Evolutionary conservation across 1,140 invertebrate species (phyloP), one percentile per base, ranked within the genome.

Genomic region (Caligus rogercresseyi): DNA sequence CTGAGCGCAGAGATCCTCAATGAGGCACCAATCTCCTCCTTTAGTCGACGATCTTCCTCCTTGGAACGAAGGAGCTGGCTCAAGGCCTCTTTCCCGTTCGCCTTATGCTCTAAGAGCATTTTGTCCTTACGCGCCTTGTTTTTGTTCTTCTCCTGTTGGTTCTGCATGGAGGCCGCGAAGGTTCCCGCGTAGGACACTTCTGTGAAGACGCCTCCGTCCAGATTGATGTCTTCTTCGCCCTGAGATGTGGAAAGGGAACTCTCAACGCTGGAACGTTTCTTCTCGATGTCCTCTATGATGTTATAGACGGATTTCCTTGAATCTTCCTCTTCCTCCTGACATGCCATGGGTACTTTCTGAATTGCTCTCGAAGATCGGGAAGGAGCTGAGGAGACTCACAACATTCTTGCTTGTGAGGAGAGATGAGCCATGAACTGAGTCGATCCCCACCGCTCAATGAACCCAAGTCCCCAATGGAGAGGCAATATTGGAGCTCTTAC

Each of bases 81-180:
- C 3, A 56, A 20, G 15, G 57, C 57, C 21, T 23, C 23, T 25
- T 60, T 25, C 4, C 57, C 57, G 18, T 60, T 60, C n/a, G 25
- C 24, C 21, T 60, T 60, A 25, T 60, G 57, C 26, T 60, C 57
- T 31, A 60, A n/a, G 13, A 60, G 57, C 57, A 60, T 60, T 25
- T 26, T 24, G 20, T 60, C 57, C 16, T 60, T 60, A 2, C 57
- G 14, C 15, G 25, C 57, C 26, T 60, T 60, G 13, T 31, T 25
- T n/a, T 60, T 60, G 14, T 18, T 43, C n/a, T 25, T 60, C 16
- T 11, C 23, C 18, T 15, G 23, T 23, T 25, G 2, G 16, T 16
- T 25, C 7, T 16, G 20, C 1, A 11, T 60, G 20, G 18, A 18
- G 18, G 26, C 57, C 4, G 26, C 24, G n/a, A 60, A 25, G 51